Conservation (phyloP, 2,888 invertebrate species). For the Altica lythri region DNA sequence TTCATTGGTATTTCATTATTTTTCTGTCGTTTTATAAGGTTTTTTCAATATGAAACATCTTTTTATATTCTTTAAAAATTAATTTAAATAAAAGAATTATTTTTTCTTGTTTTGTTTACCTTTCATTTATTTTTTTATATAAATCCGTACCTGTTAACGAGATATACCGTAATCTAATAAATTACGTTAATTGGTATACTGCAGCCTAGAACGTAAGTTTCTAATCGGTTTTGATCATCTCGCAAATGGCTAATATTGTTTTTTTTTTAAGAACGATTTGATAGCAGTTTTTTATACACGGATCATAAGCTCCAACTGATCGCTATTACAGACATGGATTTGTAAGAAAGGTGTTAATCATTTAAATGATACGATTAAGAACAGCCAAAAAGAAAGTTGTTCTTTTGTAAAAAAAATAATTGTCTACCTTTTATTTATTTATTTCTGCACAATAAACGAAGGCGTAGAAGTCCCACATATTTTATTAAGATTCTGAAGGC, state of each 20-base stretch:
- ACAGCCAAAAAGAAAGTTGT: no score
- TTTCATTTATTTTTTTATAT: not conserved
- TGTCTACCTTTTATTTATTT: no score
- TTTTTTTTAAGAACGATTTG: constrained; percentile 23
- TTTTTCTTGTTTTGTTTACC: not conserved
- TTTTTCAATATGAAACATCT: no score
- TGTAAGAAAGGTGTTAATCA: no score
- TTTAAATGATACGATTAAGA: no score
- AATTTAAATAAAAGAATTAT: not conserved
- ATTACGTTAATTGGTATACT: constrained; percentile 28
- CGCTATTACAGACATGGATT: no score
- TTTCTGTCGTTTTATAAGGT: no score
- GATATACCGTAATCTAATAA: constrained; percentile 31
- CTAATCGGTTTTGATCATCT: constrained; percentile 31
- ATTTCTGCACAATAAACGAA: no score
- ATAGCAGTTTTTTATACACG: constrained; percentile 15
- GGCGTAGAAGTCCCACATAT: no score
- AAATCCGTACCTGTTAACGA: constrained; percentile 3
- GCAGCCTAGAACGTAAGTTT: constrained; percentile 23
- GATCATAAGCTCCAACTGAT: constrained; percentile 9
- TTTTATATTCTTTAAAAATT: not conserved
- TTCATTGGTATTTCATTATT: no score
- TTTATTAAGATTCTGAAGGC: no score
- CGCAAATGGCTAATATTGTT: constrained; percentile 24
- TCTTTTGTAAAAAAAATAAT: no score